Base-by-base conservation (phyloP, 2,113 vertebrate species). In the Nibea coibor region DNA sequence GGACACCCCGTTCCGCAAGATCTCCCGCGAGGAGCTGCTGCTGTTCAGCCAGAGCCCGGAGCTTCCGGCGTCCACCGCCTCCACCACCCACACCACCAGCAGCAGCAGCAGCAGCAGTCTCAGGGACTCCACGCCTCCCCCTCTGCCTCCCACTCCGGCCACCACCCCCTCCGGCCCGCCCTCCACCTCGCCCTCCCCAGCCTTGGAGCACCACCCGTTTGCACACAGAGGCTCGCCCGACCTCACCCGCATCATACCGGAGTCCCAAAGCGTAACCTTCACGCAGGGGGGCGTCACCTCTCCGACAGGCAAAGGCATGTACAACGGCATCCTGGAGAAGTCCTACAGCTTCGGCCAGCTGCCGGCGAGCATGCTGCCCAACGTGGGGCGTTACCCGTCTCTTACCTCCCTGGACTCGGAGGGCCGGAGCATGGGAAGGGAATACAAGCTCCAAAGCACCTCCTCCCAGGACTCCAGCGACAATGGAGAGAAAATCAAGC, bases 251-350 rank as follows among this genome's bases (percentile, higher is more conserved):
- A 92, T 93, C 66, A 86, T 97, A 47, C 95, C 96, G 3, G 97
- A 99, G 92, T 97, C 97, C 3, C 97, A 97, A 50, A 97, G 97
- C 65, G 94, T 94, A 87, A 96, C 96, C 80, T 97, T 97, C 91
- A 96, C 96, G 22, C 96, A 78, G 66, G 86, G 89, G n/a, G 39
- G 4, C 35, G 54, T 10, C 6, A n/a, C 45, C 39, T 59, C 89
- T 28, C 75, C 28, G 8, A 64, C 96, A 31, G 96, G 96, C 11
- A 97, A 97, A 88, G 89, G 90, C 61, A 88, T 96, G 81, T 97
- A 98, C 94, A 99, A 99, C 35, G 98, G 98, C 91, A 95, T 98
- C 87, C 89, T 99, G 95, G 98, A 99, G 94, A 99, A 99, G 88
- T 99, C 97, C 54, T 98, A 97, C 94, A 99, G 98, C 95, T 96